These are phyloP conservation scores for Zaprionus tsacasi DNA, from an alignment of 1,140 invertebrate genomes.

Conservation along the genomic window DNA sequence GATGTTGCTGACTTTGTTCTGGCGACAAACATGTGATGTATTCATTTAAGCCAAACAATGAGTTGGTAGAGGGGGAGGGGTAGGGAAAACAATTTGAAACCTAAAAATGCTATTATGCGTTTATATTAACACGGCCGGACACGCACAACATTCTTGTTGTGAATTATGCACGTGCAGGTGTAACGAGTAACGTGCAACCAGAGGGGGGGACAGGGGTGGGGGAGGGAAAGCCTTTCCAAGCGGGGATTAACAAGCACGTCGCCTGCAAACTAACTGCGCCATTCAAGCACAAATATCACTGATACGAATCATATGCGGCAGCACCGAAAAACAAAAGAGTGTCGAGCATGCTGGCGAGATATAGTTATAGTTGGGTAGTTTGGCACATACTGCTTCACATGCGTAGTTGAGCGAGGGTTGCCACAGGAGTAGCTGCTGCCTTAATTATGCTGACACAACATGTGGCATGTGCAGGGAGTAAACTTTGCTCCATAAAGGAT, in stretches of 20 bases:
- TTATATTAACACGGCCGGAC: conserved; percentile 71
- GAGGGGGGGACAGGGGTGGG: conserved; percentile 13
- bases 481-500: not conserved
- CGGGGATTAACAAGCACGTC: conserved; percentile 74
- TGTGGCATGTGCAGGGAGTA: not conserved
- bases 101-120: conserved; percentile 78
- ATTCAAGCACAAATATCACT: conserved; percentile 76
- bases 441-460: not conserved
- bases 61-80: not conserved
- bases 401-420: conserved; percentile 25
- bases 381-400: not conserved
- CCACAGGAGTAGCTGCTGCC: not conserved
- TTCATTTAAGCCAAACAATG: conserved; percentile 66
- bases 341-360: conserved; percentile 36
- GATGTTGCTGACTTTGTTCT: conserved; percentile 28
- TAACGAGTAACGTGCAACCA: conserved; percentile 1
- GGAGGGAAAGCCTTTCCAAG: conserved; percentile 45
- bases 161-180: conserved; percentile 25
- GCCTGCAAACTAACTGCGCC: conserved; percentile 75
- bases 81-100: conserved; percentile 72
- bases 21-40: conserved; percentile 63
- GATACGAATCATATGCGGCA: conserved; percentile 81
- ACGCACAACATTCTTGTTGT: conserved; percentile 8
- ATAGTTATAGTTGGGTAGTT: not conserved
- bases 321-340: conserved; percentile 48